Evolutionary conservation across 2,113 vertebrate genomes (phyloP), one percentile per base, ranked within the genome.

Genomic region (Chamaetylas fuelleborni): DNA sequence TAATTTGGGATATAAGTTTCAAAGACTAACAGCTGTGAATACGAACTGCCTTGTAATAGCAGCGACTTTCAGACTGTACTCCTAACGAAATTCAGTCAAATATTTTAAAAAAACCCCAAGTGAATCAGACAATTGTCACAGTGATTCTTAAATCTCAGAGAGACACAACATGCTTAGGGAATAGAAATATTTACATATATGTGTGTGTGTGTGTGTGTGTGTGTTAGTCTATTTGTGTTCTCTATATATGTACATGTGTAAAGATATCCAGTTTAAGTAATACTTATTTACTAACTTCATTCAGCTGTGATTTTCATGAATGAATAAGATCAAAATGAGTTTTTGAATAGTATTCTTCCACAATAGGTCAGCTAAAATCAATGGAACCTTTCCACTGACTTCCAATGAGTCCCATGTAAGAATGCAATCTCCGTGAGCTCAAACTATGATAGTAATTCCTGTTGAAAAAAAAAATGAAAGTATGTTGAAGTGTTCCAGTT

Each of bases 161-260:
- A 50, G 3, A 34, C 14, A 48, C 10, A 42, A 56, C 28, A 53
- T 12, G 14, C 0, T 3, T 38, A n/a, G 8, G 6, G 2, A 36
- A 19, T 43, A 62, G 33, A 62, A 62, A 58, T 50, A 56, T 65
- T 65, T 88, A n/a, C 28, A 56, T 8, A 38, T 88, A 25, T 2
- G 11, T 64, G 42, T 42, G 42, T 42, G 42, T 88, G 42, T 42
- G 42, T 42, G 42, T 88, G 4, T 19, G 5, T 10, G 19, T 78
- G 60, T 20, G 19, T 13, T 57, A 29, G 19, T 50, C 8, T 56
- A 40, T 58, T 58, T 91, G 6, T 40, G 10, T 64, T 64, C 22
- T 86, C 1, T 40, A 7, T 45, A 47, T n/a, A 58, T 43, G 12
- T 18, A 38, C 1, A 1, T 29, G 18, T 22, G 6, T 34, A 47